Percentiles rank a stretch among this genome's conserved stretches.
phyloP scores from a whole-genome alignment of 2,113 vertebrate genomes.

The Peromyscus californicus region DNA sequence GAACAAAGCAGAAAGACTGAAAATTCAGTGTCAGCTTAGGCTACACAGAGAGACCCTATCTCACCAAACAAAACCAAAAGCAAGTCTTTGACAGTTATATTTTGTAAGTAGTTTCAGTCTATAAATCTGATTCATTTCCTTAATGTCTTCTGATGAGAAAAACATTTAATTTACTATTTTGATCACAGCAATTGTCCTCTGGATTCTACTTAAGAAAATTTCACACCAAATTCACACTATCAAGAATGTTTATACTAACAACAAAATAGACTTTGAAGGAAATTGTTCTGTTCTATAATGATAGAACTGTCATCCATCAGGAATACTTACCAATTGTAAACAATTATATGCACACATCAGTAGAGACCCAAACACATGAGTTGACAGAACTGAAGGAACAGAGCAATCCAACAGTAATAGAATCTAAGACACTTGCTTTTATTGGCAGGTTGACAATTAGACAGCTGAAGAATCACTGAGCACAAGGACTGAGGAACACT shows the following conservation, averaged over 20 bases:
- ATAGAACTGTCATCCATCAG: background rate
- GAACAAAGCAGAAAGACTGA: background rate
- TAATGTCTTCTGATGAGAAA: background rate
- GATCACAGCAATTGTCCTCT: background rate
- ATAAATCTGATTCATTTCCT: background rate
- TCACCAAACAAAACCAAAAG: background rate
- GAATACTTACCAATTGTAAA: background rate
- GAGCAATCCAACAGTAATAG: background rate
- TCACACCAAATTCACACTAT: background rate
- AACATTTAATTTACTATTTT: background rate
- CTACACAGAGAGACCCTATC: background rate
- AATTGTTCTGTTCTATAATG: background rate
- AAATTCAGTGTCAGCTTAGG: background rate
- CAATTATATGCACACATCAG: background rate
- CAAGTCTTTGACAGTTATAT: background rate
- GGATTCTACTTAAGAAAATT: background rate
- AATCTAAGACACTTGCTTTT: background rate
- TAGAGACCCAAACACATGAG: background rate
- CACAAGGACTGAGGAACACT: background rate
- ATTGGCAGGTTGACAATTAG: background rate
- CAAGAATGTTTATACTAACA: background rate
- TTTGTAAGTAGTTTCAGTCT: background rate
- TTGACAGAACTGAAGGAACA: background rate
- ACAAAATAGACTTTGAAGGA: background rate
- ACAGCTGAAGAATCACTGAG: background rate